These are phyloP conservation scores for Carabus problematicus DNA, from an alignment of 2,888 invertebrate species.

Conservation along the genomic window DNA sequence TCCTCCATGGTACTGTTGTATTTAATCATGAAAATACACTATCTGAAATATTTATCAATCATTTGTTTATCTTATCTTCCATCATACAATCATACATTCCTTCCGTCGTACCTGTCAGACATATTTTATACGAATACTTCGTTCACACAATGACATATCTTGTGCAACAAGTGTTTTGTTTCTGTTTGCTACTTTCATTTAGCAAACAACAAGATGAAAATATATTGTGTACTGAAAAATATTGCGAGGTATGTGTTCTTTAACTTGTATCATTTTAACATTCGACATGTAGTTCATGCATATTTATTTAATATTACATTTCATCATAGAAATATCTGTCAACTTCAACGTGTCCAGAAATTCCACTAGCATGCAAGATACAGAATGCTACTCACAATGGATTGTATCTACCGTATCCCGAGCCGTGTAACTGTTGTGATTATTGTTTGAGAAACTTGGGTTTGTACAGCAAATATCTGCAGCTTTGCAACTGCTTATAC, in stretches of 20 bases:
- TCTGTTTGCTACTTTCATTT: slow-evolving; percentile 14
- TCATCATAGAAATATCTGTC: background rate
- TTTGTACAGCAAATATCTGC: slow-evolving; percentile 51
- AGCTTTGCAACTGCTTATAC: no score
- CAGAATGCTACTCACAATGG: slow-evolving; percentile 67
- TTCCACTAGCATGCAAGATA: slow-evolving; percentile 60
- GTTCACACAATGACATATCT: slow-evolving; percentile 9
- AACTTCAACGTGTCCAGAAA: slow-evolving; percentile 52
- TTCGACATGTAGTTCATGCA: background rate
- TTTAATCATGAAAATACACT: slow-evolving; percentile 43
- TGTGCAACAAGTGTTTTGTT: slow-evolving; percentile 1
- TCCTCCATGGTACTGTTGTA: slow-evolving; percentile 42
- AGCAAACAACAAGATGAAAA: slow-evolving; percentile 16
- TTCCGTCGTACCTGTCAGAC: background rate
- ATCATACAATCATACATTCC: background rate
- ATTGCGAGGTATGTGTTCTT: slow-evolving; percentile 33
- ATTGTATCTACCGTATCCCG: slow-evolving; percentile 63
- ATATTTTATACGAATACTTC: background rate
- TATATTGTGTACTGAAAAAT: slow-evolving; percentile 23
- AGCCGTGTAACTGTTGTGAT: slow-evolving; percentile 70
- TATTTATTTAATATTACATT: no score
- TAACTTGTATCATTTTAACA: background rate
- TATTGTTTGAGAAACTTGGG: slow-evolving; percentile 66
- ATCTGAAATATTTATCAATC: slow-evolving; percentile 43
- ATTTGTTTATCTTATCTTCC: slow-evolving; percentile 33